phyloP scores from a whole-genome alignment of 2,888 invertebrate species.

The Nipponacmea schrenckii region DNA sequence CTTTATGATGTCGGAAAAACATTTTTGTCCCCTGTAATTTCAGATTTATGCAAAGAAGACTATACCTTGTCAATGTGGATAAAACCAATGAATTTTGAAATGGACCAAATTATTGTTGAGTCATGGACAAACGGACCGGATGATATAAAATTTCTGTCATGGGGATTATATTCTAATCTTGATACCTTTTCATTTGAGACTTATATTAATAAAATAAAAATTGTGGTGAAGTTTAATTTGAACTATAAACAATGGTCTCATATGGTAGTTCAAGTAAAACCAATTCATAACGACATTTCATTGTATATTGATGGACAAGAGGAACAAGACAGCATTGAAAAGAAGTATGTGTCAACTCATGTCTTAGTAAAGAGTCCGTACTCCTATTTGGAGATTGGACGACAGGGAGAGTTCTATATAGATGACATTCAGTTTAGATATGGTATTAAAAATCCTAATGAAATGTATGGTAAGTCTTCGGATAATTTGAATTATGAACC shows the following conservation, averaged over 20 bases:
- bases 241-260: constrained; percentile 30
- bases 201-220: constrained; percentile 16
- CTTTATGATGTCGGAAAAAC: no score
- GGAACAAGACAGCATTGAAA: background rate
- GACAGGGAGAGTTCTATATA: constrained; percentile 27
- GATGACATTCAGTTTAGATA: constrained; percentile 29
- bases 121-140: constrained; percentile 16
- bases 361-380: constrained; percentile 14
- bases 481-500: no score
- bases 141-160: background rate
- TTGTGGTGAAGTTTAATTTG: constrained; percentile 19
- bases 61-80: constrained; percentile 30
- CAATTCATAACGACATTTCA: background rate
- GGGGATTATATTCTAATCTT: constrained; percentile 1
- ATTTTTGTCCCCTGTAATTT: background rate
- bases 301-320: constrained; percentile 12
- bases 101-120: constrained; percentile 23
- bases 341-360: background rate
- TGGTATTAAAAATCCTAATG: constrained; percentile 4
- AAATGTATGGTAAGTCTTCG: constrained; percentile 28
- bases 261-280: constrained; percentile 14
- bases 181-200: constrained; percentile 12
- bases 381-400: constrained; percentile 30
- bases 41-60: constrained; percentile 23
- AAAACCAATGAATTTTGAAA: constrained; percentile 24